phyloP scores from a whole-genome alignment of 1,140 invertebrate species.

The Diuraphis noxia region DNA sequence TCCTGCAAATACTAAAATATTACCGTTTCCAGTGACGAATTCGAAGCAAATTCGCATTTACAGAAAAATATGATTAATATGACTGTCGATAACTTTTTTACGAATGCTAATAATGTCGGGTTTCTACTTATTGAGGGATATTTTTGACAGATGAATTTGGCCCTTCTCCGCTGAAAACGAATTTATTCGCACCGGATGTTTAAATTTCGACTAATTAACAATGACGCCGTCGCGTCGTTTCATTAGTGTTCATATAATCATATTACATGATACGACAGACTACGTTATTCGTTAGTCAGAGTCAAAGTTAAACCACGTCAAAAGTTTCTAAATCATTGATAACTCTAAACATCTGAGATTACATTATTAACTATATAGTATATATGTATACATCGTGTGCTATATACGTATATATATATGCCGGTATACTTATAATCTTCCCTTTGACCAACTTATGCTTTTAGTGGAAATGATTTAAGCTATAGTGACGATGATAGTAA shows the following conservation, averaged over 20 bases:
- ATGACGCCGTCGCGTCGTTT: background rate
- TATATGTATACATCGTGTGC: background rate
- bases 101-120: background rate
- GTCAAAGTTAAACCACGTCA: background rate
- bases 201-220: background rate
- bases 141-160: background rate
- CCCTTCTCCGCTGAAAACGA: background rate
- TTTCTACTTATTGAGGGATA: background rate
- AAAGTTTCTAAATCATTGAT: background rate
- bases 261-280: background rate
- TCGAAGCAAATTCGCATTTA: too few species aligned
- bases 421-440: background rate
- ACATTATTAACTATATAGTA: background rate
- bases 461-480: background rate
- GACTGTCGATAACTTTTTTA: background rate
- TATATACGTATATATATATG: too few species aligned
- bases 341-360: background rate
- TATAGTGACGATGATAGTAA: background rate
- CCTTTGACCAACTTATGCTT: background rate
- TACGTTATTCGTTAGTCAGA: background rate
- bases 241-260: background rate
- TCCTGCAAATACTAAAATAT: too few species aligned
- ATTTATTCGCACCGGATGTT: background rate
- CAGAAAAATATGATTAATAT: too few species aligned
- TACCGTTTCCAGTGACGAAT: too few species aligned